Evolutionary conservation across 2,797 vertebrate genomes (phyloP).

Genomic region (Coregonus sp.): DNA sequence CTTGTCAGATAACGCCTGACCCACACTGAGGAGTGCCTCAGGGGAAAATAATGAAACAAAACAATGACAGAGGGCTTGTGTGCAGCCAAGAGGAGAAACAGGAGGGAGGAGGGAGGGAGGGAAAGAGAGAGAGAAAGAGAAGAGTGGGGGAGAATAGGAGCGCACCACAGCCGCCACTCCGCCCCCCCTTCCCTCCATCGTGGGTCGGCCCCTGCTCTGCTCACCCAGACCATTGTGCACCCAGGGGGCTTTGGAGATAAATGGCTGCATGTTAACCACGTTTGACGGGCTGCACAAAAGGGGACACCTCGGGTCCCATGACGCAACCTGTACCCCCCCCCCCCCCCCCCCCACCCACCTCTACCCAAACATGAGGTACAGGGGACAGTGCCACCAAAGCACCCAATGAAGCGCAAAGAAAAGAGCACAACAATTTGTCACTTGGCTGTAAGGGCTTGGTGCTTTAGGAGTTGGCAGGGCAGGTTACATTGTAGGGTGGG

Average conservation of each 20-base stretch:
- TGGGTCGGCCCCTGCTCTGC: conserved; percentile 9
- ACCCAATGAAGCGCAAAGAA: conserved; percentile 73
- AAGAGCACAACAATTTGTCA: conserved; percentile 83
- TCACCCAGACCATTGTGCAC: conserved; percentile 78
- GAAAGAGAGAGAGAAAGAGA: conserved; percentile 9
- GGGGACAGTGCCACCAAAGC: conserved; percentile 79
- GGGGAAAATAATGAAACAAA: conserved; percentile 58
- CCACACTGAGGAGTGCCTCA: conserved; percentile 64
- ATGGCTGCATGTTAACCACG: conserved; percentile 91
- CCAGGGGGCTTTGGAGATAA: conserved; percentile 84
- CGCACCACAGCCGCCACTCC: conserved; percentile 49
- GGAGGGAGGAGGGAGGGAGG: conserved; percentile 30
- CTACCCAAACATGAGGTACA: conserved; percentile 75
- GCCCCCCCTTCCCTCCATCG: conserved; percentile 10
- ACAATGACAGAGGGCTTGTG: conserved; percentile 62
- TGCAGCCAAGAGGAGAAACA: conserved; percentile 53
- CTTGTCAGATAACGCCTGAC: conserved; percentile 78
- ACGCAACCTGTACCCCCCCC: conserved; percentile 74
- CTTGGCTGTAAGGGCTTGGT: conserved; percentile 74
- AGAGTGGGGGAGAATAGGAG: conserved; percentile 46
- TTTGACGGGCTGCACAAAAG: conserved; percentile 93
- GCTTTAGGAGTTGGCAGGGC: conserved; percentile 71
- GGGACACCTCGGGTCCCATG: conserved; percentile 90
- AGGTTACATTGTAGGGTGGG: conserved; percentile 33
- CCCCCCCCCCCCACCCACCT: conserved; percentile 20